A percentile compares a stretch with the other conserved stretches of the same genome.
These are phyloP conservation scores for Drosophila trichaetosa DNA, from an alignment of 2,888 invertebrate genomes.

Conservation along the genomic window DNA sequence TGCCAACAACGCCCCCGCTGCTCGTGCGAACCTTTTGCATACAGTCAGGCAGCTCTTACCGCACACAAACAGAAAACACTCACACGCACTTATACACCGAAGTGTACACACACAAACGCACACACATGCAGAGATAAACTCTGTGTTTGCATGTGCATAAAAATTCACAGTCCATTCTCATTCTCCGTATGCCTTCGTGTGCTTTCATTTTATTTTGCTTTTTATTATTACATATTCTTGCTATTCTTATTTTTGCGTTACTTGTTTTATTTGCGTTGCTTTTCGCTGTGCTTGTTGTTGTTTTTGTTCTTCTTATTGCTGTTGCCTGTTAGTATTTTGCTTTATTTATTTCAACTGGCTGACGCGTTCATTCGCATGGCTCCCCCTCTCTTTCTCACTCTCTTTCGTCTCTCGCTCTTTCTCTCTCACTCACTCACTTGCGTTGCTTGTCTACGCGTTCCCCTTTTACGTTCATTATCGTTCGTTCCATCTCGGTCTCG, in stretches of 20 bases:
- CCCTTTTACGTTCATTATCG: conserved; percentile 37
- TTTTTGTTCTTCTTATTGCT: conserved; percentile 11
- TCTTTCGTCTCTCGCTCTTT: background rate
- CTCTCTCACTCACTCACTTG: conserved; percentile 3
- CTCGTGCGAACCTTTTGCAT: conserved; percentile 24
- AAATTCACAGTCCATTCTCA: conserved; percentile 67
- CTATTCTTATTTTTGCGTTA: conserved; percentile 60
- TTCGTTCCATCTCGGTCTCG: conserved; percentile 27
- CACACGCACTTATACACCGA: background rate
- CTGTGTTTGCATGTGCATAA: conserved; percentile 40
- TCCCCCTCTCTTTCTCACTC: conserved; percentile 8
- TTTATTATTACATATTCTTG: conserved; percentile 62
- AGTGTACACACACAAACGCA: conserved; percentile 5
- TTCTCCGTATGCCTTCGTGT: conserved; percentile 48
- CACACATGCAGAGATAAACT: conserved; percentile 8
- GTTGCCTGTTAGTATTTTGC: conserved; percentile 53
- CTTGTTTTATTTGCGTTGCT: conserved; percentile 60
- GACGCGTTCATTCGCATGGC: conserved; percentile 62
- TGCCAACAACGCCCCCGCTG: conserved; percentile 45
- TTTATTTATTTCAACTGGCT: conserved; percentile 71
- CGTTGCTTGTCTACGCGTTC: conserved; percentile 27
- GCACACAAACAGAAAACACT: conserved; percentile 12
- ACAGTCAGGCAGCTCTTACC: conserved; percentile 38
- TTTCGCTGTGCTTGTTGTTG: conserved; percentile 29
- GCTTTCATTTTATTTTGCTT: conserved; percentile 62